A percentile compares a stretch with the other conserved stretches of the same genome.
Evolutionary conservation across 2,797 vertebrate species (phyloP).

Genomic region (Melanogrammus aeglefinus): DNA sequence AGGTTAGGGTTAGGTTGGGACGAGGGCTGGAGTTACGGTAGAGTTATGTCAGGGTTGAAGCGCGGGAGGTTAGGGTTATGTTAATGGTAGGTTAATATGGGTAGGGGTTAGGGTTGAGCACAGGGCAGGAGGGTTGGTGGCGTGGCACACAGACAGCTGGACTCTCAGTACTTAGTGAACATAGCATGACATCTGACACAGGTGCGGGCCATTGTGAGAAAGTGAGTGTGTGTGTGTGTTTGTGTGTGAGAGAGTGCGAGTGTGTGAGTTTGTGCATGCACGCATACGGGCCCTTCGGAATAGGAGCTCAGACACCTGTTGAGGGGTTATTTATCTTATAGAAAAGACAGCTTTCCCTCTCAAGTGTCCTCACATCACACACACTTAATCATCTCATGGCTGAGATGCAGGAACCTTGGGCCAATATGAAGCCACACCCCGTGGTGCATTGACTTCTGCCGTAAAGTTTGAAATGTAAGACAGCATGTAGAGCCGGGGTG

Average conservation of each 20-base stretch:
- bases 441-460: background rate
- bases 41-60: too few relatives aligned
- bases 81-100: conserved; percentile 1
- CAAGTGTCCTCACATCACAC: background rate
- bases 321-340: conserved; percentile 38
- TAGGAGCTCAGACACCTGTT: conserved; percentile 50
- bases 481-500: background rate
- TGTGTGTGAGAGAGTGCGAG: conserved; percentile 30
- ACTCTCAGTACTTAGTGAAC: conserved; percentile 56
- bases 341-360: conserved; percentile 10
- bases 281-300: background rate
- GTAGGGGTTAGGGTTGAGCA: background rate
- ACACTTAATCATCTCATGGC: background rate
- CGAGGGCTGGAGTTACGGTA: background rate
- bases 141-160: conserved; percentile 69
- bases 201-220: conserved; percentile 59
- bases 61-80: background rate
- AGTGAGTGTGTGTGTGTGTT: conserved; percentile 30
- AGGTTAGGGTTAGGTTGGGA: background rate
- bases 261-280: conserved; percentile 10
- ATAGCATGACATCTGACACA: conserved; percentile 61
- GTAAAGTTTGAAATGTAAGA: background rate
- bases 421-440: background rate
- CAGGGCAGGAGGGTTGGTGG: conserved; percentile 42
- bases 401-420: background rate